Evolutionary conservation across 2,113 vertebrate genomes (phyloP).

Genomic region (Sakesphorus luctuosus): DNA sequence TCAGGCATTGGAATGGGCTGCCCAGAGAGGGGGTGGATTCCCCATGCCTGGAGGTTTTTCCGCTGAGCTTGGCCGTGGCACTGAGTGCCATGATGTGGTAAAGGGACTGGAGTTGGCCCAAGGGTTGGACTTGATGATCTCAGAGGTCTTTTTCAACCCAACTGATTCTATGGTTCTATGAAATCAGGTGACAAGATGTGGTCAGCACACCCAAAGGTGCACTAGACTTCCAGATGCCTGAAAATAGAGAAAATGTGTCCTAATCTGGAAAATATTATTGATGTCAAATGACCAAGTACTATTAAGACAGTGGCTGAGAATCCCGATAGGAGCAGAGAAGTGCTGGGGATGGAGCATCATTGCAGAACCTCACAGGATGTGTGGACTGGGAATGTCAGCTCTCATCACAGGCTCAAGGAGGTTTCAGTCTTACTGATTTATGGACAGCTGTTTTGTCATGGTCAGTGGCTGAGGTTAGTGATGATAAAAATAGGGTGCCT

Average conservation of each 20-base stretch:
- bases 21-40: too few species aligned
- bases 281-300: not conserved
- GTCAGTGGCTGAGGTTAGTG: not conserved
- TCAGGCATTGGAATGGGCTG: too few species aligned
- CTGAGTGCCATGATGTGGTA: too few species aligned
- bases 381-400: not conserved
- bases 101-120: too few species aligned
- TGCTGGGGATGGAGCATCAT: not conserved
- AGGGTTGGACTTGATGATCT: too few species aligned
- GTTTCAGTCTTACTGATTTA: not conserved
- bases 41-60: too few species aligned
- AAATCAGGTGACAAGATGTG: not conserved
- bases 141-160: too few species aligned
- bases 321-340: not conserved
- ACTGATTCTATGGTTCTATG: too few species aligned
- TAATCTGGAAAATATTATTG: not conserved
- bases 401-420: not conserved
- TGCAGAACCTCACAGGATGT: not conserved
- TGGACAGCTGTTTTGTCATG: rapidly evolving
- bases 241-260: not conserved
- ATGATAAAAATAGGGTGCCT: not conserved
- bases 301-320: too few species aligned
- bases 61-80: too few species aligned
- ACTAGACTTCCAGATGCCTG: not conserved
- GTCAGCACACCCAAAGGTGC: rapidly evolving